Base-by-base conservation (phyloP, 2,113 vertebrate genomes). In the Cynoglossus semilaevis region DNA sequence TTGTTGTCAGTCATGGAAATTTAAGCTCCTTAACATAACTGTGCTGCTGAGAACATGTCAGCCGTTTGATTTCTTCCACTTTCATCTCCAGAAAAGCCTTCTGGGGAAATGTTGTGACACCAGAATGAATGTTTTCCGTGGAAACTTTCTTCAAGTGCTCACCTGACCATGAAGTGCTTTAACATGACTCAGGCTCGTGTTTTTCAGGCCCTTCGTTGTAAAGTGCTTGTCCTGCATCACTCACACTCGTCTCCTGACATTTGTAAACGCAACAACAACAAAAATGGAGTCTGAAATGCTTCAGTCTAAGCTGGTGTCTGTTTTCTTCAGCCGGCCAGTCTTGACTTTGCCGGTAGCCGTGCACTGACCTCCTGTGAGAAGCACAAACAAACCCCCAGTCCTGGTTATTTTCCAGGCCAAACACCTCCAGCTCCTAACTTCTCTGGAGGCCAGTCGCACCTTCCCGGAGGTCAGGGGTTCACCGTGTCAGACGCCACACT, bases 351-450 rank as follows among this genome's bases (percentile, higher is more conserved):
- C 38, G n/a, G 6, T 8, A 11, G 12, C 49, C 2, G 29, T 5
- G 15, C 51, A 50, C 55, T 55, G 58, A 73, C 58, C 49, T 54
- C 47, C 35, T 15, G 7, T 51, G 66, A 37, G 56, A 66, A 67
- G 42, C 62, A 49, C 76, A 71, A 74, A 79, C 40, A 67, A 60
- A 38, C 42, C 64, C 63, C 40, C 61, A 47, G 72, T 63, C 63
- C 37, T 7, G 29, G 46, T n/a, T 8, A 9, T 38, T 46, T 49
- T 49, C 48, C 15, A 10, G 9, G 58, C 15, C 59, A 58, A 38
- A 14, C 19, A 17, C 66, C 63, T 51, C 29, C 15, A 41, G 22
- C 37, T 40, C 37, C 9, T 40, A 9, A 65, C 52, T 53, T 67
- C 46, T 53, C 69, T 47, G 46, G 58, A 49, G 58, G 42, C 41